Conservation (phyloP, 1,140 invertebrate genomes). For the Meloidogyne hapla region DNA sequence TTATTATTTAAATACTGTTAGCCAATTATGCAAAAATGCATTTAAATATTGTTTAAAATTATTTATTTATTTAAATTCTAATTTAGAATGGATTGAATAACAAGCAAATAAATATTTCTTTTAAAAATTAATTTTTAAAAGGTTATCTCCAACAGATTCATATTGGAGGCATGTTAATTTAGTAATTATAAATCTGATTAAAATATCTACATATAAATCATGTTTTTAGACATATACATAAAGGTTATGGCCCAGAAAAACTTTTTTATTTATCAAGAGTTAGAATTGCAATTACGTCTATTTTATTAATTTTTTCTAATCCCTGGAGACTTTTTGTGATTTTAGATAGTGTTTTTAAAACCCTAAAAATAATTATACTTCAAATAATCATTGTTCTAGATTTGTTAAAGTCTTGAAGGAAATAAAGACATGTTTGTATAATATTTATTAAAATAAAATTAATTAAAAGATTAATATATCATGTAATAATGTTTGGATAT, state of each 20-base stretch:
- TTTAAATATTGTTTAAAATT: slow-evolving; percentile 52
- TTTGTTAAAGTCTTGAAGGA: slow-evolving; percentile 57
- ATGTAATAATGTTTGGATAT: slow-evolving; percentile 60
- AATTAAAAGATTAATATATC: slow-evolving; percentile 51
- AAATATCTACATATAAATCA: slow-evolving; percentile 25
- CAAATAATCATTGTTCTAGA: slow-evolving; percentile 59
- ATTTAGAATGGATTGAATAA: slow-evolving; percentile 56
- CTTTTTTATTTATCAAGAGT: slow-evolving; percentile 42
- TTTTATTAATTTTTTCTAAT: slow-evolving; percentile 59
- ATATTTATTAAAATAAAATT: no score
- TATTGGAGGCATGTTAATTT: slow-evolving; percentile 58
- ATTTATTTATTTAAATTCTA: slow-evolving; percentile 41
- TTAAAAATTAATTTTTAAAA: not conserved
- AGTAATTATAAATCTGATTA: slow-evolving; percentile 59
- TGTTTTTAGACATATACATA: not conserved
- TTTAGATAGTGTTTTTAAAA: slow-evolving; percentile 59
- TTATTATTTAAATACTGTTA: slow-evolving; percentile 58
- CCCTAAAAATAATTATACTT: slow-evolving; percentile 42
- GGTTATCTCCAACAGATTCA: slow-evolving; percentile 43
- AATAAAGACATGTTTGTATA: slow-evolving; percentile 46
- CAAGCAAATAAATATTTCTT: slow-evolving; percentile 18
- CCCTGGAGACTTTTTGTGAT: slow-evolving; percentile 59
- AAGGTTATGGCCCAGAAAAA: slow-evolving; percentile 10
- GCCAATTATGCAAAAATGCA: slow-evolving; percentile 44
- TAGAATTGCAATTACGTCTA: slow-evolving; percentile 50